A percentile compares a stretch with the other conserved stretches of the same genome.
Evolutionary conservation across 1,140 invertebrate species (phyloP).

Genomic region (Diuraphis noxia): DNA sequence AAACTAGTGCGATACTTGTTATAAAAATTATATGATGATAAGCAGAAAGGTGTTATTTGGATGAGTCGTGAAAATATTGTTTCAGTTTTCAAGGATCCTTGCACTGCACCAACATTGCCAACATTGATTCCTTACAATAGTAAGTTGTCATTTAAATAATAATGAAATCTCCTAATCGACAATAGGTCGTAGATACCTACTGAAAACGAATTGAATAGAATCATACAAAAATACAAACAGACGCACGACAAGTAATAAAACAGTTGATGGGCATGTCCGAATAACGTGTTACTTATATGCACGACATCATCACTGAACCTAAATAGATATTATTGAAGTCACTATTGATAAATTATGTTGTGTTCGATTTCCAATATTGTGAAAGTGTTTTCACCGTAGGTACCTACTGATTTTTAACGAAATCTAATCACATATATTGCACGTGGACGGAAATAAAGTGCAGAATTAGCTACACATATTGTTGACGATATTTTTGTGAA

Average conservation of each 20-base stretch:
- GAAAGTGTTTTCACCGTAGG: neutral
- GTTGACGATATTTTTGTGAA: neutral
- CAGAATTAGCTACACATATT: neutral
- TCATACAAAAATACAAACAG: neutral
- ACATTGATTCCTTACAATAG: neutral
- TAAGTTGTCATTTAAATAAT: neutral
- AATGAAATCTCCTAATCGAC: neutral
- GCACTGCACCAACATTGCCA: no score
- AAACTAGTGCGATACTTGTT: neutral
- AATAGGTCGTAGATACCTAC: neutral
- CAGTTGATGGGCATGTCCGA: neutral
- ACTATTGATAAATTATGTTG: neutral
- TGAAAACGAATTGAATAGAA: neutral
- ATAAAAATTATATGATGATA: neutral
- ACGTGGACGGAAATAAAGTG: neutral
- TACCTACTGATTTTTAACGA: neutral
- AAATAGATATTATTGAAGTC: neutral
- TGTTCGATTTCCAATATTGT: constrained; percentile 41
- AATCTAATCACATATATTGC: neutral
- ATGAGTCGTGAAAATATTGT: neutral
- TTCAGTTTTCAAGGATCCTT: neutral
- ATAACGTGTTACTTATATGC: constrained; percentile 12
- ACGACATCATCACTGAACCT: neutral
- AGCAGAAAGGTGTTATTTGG: neutral
- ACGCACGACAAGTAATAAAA: constrained; percentile 7